These are phyloP conservation scores for Pachypeltis micranthus DNA, from an alignment of 1,140 invertebrate species.

Conservation along the genomic window DNA sequence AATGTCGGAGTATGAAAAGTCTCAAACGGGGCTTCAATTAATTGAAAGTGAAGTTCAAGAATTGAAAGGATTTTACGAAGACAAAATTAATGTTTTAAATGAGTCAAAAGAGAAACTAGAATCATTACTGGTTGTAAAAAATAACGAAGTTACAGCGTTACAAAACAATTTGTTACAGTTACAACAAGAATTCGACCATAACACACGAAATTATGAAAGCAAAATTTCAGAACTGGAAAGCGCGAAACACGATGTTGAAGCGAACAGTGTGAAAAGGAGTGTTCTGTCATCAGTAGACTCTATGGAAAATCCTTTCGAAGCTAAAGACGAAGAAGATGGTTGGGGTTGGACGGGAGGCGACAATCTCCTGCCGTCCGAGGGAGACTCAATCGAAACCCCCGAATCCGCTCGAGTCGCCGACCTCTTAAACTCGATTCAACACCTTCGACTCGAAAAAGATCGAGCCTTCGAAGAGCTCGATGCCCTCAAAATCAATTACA, in stretches of 20 bases:
- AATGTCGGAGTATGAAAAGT: not conserved
- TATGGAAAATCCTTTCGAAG: constrained; percentile 4
- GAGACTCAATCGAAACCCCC: not conserved
- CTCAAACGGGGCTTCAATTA: not conserved
- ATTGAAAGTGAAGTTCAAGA: not conserved
- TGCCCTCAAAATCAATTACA: constrained; percentile 46
- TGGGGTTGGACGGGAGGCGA: constrained; percentile 44
- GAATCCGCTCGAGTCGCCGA: constrained; percentile 14
- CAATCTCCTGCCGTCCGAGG: constrained; percentile 11
- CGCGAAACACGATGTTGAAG: not conserved
- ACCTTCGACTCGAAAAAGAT: not conserved
- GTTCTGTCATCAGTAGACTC: constrained; percentile 2
- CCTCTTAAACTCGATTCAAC: constrained; percentile 27
- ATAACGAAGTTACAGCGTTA: constrained; percentile 1
- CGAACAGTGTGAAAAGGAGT: constrained; percentile 12
- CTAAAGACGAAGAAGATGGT: constrained; percentile 38
- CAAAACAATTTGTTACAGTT: not conserved
- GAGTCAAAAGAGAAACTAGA: not conserved
- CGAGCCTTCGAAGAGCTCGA: constrained; percentile 39
- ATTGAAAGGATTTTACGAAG: not conserved
- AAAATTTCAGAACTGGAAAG: not conserved
- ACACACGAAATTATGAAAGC: not conserved
- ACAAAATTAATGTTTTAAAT: not conserved
- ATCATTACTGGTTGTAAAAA: not conserved
- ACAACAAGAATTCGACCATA: not conserved